phyloP scores from a whole-genome alignment of 1,140 invertebrate genomes.

The Brachystomella parvula region DNA sequence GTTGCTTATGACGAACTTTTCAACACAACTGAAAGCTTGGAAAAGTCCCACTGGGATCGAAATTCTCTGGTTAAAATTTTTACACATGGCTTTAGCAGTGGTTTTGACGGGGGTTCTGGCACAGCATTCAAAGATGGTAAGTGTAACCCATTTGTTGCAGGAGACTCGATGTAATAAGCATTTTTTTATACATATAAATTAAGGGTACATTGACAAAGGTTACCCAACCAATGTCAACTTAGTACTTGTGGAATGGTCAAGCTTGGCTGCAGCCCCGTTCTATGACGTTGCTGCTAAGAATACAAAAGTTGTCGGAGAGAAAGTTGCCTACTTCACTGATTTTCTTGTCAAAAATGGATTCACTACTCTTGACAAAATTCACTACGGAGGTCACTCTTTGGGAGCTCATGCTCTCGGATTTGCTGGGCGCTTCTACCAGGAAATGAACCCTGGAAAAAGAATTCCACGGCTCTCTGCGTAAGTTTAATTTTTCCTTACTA shows the following conservation, averaged over 20 bases:
- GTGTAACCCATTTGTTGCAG: neutral
- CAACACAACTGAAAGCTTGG: conserved; percentile 5
- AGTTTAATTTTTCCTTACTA: neutral
- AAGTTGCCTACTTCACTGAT: neutral
- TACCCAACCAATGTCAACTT: conserved; percentile 21
- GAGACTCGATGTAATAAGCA: neutral
- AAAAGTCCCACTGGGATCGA: conserved; percentile 15
- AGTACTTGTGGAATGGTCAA: conserved; percentile 23
- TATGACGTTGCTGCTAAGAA: conserved; percentile 27
- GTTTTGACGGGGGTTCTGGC: neutral
- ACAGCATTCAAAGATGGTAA: conserved; percentile 12
- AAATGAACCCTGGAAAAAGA: conserved; percentile 1
- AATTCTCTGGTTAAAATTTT: conserved; percentile 30
- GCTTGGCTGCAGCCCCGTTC: conserved; percentile 19
- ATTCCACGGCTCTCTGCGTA: conserved; percentile 2
- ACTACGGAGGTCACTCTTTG: conserved; percentile 3
- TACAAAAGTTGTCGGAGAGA: conserved; percentile 21
- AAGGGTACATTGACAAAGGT: conserved; percentile 9
- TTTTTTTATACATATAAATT: neutral
- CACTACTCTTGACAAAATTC: conserved; percentile 8
- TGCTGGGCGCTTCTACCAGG: neutral
- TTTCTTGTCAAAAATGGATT: neutral
- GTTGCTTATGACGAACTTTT: neutral
- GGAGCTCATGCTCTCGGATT: conserved; percentile 16
- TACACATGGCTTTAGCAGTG: conserved; percentile 27